Conservation (phyloP, 2,888 invertebrate species). For the Tipula vernalis region DNA sequence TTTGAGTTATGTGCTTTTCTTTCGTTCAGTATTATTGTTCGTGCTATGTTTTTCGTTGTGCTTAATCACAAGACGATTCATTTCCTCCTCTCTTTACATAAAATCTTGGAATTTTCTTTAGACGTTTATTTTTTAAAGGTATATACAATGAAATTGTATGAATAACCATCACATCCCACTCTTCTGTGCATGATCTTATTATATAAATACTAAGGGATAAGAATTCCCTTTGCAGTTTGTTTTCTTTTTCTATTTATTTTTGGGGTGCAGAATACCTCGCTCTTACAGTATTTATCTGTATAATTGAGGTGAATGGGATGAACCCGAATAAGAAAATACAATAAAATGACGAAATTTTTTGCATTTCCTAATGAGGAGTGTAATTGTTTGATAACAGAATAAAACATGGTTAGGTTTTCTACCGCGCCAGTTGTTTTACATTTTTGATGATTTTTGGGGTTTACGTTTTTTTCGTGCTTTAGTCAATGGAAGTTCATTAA, state of each 20-base stretch:
- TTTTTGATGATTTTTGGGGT: background rate
- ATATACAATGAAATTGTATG: background rate
- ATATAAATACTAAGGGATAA: background rate
- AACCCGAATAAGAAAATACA: background rate
- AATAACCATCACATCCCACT: background rate
- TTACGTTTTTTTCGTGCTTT: background rate
- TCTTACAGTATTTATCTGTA: background rate
- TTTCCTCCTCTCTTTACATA: background rate
- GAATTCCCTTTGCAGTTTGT: background rate
- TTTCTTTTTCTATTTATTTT: background rate
- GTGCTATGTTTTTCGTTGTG: background rate
- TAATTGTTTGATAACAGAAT: background rate
- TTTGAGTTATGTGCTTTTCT: background rate
- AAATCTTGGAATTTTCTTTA: background rate
- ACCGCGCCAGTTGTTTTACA: background rate
- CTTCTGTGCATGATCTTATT: background rate
- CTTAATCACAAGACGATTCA: background rate
- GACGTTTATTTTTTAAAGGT: background rate
- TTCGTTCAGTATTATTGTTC: background rate
- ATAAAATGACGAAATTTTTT: background rate
- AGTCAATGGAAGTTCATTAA: background rate
- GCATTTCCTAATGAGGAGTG: background rate
- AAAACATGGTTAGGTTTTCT: background rate
- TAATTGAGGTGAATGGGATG: background rate
- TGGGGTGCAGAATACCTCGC: background rate